These are phyloP conservation scores for Epinotia nisella DNA, from an alignment of 2,888 invertebrate genomes.

Conservation along the genomic window DNA sequence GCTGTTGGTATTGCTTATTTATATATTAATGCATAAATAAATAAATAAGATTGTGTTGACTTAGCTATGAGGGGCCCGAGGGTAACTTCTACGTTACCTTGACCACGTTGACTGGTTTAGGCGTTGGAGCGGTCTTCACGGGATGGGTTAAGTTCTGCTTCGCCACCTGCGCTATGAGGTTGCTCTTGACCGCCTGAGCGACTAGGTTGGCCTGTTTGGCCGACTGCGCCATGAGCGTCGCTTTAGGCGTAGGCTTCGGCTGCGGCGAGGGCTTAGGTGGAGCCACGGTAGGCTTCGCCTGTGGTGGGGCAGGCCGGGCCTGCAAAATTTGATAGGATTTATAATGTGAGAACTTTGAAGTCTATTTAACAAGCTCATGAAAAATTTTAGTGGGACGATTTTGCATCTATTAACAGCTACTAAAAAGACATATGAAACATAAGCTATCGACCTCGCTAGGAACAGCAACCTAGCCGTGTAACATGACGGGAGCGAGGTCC, in stretches of 20 bases:
- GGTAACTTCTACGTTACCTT: conserved; percentile 12
- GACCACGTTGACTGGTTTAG: conserved; percentile 36
- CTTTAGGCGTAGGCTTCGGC: conserved; percentile 44
- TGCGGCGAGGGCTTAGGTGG: conserved; percentile 33
- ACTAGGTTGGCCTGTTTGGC: conserved; percentile 64
- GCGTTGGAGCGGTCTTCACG: conserved; percentile 47
- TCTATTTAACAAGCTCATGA: too few species aligned
- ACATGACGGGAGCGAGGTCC: too few species aligned
- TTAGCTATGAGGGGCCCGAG: too few species aligned
- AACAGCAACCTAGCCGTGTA: too few species aligned
- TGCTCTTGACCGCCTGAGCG: conserved; percentile 58
- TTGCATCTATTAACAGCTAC: too few species aligned
- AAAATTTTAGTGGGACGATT: too few species aligned
- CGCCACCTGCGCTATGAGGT: conserved; percentile 46
- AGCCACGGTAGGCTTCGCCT: conserved; percentile 48
- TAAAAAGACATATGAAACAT: too few species aligned
- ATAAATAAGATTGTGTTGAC: too few species aligned
- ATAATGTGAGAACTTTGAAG: neutral
- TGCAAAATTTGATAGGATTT: neutral
- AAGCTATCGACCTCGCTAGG: too few species aligned
- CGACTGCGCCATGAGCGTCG: conserved; percentile 63
- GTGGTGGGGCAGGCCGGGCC: conserved; percentile 40
- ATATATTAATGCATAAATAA: too few species aligned
- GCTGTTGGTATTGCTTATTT: too few species aligned
- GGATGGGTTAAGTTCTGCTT: conserved; percentile 46